Evolutionary conservation across 2,113 vertebrate genomes (phyloP).

Genomic region (Mormyrus lacerda): DNA sequence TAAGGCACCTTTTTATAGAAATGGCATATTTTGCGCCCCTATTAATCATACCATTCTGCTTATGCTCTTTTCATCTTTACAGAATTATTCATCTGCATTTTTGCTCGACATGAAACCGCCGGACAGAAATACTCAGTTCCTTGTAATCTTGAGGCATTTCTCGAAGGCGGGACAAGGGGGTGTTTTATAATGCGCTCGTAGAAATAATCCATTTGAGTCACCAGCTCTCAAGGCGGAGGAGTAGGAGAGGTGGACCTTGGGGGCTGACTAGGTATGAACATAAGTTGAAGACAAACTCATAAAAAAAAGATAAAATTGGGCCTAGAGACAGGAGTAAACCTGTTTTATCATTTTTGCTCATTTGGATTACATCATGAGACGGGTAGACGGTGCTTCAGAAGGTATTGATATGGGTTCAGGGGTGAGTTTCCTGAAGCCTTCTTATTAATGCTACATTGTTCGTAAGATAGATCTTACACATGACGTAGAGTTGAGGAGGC

Average conservation of each 20-base stretch:
- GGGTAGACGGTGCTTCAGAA: background rate
- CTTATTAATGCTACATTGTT: too few species aligned
- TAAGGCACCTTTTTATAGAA: background rate
- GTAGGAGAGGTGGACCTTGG: background rate
- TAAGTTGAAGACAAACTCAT: background rate
- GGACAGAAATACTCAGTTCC: background rate
- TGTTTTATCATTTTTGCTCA: background rate
- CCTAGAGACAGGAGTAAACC: background rate
- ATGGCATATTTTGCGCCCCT: background rate
- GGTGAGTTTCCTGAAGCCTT: too few species aligned
- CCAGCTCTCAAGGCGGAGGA: background rate
- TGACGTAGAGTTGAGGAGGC: too few species aligned
- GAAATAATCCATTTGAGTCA: conserved; percentile 21
- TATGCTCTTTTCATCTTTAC: background rate
- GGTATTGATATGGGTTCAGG: background rate
- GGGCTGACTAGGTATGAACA: background rate
- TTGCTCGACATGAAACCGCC: background rate
- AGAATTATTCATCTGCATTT: background rate
- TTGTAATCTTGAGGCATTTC: conserved; percentile 1
- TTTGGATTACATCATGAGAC: background rate
- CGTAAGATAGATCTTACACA: too few species aligned
- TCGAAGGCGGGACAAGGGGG: background rate
- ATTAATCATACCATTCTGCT: background rate
- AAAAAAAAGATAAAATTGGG: conserved; percentile 2
- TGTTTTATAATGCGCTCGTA: conserved; percentile 9